These are phyloP conservation scores for Apodemia hepburni DNA, from an alignment of 2,888 invertebrate genomes.

Conservation along the genomic window DNA sequence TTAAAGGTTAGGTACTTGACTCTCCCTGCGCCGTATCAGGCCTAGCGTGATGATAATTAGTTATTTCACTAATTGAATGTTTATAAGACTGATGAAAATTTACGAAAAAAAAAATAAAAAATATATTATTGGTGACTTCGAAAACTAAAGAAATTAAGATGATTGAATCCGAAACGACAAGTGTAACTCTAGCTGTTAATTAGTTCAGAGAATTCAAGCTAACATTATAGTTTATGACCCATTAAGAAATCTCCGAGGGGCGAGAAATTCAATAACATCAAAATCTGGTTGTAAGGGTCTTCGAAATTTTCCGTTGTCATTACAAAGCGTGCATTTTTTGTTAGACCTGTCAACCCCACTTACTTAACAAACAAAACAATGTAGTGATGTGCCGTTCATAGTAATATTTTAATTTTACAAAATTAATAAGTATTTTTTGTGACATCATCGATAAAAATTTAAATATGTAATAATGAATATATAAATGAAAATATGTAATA, in stretches of 20 bases:
- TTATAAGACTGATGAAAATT: too few species aligned
- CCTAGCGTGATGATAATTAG: too few species aligned
- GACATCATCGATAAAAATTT: too few species aligned
- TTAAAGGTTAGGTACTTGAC: too few species aligned
- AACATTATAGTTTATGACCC: conserved; percentile 53
- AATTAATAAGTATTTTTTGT: not conserved
- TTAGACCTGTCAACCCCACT: conserved; percentile 65
- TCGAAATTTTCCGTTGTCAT: conserved; percentile 65
- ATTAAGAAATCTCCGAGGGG: conserved; percentile 51
- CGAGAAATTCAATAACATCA: conserved; percentile 65
- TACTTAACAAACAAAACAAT: conserved; percentile 44
- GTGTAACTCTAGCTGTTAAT: conserved; percentile 49
- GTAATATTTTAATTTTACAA: not conserved
- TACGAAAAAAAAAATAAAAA: not conserved
- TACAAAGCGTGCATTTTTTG: conserved; percentile 60
- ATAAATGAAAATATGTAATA: too few species aligned
- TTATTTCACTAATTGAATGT: too few species aligned
- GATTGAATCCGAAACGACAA: conserved; percentile 34
- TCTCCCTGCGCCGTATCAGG: too few species aligned
- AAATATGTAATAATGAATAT: too few species aligned
- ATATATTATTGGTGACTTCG: not conserved
- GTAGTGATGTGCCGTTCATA: conserved; percentile 41
- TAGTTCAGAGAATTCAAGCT: conserved; percentile 42
- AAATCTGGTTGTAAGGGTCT: conserved; percentile 55
- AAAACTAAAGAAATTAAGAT: not conserved